These are phyloP conservation scores for Myodes glareolus DNA, from an alignment of 2,113 vertebrate species.

Conservation along the genomic window DNA sequence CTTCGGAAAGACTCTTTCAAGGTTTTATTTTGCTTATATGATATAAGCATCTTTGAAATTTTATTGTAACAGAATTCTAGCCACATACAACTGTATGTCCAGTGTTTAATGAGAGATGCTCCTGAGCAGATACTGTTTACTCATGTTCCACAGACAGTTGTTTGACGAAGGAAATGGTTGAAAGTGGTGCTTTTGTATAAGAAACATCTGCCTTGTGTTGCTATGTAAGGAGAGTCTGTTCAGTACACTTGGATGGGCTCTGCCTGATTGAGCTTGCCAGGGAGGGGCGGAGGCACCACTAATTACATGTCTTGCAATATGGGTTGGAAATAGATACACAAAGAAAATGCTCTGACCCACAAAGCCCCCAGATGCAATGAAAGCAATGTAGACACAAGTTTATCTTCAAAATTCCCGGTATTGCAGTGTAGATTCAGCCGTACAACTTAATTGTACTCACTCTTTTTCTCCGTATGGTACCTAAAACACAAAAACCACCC, in stretches of 20 bases:
- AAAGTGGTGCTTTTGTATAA: constrained; percentile 64
- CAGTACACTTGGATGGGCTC: constrained; percentile 60
- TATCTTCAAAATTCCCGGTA: constrained; percentile 65
- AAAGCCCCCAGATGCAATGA: constrained; percentile 64
- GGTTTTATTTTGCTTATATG: neutral
- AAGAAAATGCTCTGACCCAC: constrained; percentile 67
- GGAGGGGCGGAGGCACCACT: constrained; percentile 59
- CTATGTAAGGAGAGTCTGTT: constrained; percentile 28
- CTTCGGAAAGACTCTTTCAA: constrained; percentile 39
- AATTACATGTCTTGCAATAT: constrained; percentile 75
- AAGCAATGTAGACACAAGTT: constrained; percentile 60
- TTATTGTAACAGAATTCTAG: constrained; percentile 47
- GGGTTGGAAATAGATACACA: constrained; percentile 76
- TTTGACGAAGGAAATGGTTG: constrained; percentile 57
- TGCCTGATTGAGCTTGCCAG: constrained; percentile 73
- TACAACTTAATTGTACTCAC: neutral
- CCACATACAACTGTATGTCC: constrained; percentile 4
- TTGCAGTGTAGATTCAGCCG: constrained; percentile 44
- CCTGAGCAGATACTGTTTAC: constrained; percentile 47
- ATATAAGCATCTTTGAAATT: constrained; percentile 29
- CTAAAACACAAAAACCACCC: constrained; percentile 31
- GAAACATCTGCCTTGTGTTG: constrained; percentile 65
- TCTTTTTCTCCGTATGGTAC: constrained; percentile 42
- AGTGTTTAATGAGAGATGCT: constrained; percentile 43
- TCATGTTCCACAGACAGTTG: constrained; percentile 8